Conservation (phyloP, 2,888 invertebrate species). For the Epistrophella euchroma region DNA sequence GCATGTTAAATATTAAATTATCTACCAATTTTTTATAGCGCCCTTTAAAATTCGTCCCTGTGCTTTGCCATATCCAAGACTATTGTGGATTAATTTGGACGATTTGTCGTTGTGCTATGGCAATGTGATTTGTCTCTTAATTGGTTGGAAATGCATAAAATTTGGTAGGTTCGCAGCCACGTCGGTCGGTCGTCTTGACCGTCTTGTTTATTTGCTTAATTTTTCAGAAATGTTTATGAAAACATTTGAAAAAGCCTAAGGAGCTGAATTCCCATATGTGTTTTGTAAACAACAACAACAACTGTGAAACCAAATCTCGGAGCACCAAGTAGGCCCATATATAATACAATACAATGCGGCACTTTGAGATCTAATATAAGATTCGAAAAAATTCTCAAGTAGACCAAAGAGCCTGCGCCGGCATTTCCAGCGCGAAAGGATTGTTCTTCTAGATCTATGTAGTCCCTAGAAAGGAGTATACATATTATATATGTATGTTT, state of each 20-base stretch:
- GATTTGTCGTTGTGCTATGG: constrained; percentile 71
- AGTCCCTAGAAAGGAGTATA: constrained; percentile 45
- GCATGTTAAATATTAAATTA: too few relatives aligned
- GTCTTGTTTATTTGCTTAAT: constrained; percentile 65
- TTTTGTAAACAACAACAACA: constrained; percentile 6
- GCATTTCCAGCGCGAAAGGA: constrained; percentile 73
- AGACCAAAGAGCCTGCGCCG: constrained; percentile 70
- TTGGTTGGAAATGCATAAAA: constrained; percentile 68
- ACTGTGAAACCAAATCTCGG: constrained; percentile 52
- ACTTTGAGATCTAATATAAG: constrained; percentile 69
- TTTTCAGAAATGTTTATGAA: constrained; percentile 52
- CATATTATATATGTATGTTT: constrained; percentile 33
- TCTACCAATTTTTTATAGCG: too few relatives aligned
- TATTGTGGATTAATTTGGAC: constrained; percentile 70
- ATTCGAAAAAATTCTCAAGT: constrained; percentile 66
- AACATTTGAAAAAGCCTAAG: constrained; percentile 51
- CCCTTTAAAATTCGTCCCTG: not conserved
- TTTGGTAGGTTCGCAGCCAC: constrained; percentile 31
- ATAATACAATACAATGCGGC: constrained; percentile 63
- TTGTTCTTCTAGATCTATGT: constrained; percentile 37
- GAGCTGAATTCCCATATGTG: constrained; percentile 12
- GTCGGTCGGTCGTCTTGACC: not conserved
- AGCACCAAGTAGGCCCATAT: constrained; percentile 13
- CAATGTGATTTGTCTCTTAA: constrained; percentile 67
- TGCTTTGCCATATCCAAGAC: not conserved